A percentile compares a stretch with the other conserved stretches of the same genome.
phyloP scores from a whole-genome alignment of 2,113 vertebrate genomes.

The Limnothrissa miodon region DNA sequence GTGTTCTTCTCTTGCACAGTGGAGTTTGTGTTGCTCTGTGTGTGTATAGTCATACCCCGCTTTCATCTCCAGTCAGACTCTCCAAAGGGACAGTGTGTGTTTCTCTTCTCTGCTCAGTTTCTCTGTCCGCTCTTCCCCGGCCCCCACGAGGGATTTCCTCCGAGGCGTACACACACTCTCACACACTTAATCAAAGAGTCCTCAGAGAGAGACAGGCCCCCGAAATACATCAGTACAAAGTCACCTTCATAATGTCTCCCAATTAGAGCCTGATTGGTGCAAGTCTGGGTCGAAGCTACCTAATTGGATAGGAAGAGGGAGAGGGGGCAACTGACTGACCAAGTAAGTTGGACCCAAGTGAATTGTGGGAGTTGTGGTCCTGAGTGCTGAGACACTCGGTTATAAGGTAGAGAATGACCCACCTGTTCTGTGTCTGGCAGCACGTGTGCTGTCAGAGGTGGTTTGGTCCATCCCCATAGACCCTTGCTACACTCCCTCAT shows the following conservation, averaged over 20 bases:
- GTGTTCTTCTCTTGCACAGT: not conserved
- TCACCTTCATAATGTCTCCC: slow-evolving; percentile 31
- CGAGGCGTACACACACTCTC: not conserved
- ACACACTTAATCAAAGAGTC: slow-evolving; percentile 10
- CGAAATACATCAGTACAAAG: slow-evolving; percentile 18
- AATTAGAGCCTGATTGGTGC: slow-evolving; percentile 26
- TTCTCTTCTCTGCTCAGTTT: not conserved
- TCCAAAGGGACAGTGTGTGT: not conserved
- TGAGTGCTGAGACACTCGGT: not conserved
- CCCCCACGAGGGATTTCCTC: not conserved
- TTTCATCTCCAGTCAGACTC: not conserved
- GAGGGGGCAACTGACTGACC: slow-evolving; percentile 16
- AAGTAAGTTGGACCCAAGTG: not conserved
- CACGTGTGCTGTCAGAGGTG: not conserved
- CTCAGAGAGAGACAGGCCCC: slow-evolving; percentile 8
- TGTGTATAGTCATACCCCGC: not conserved
- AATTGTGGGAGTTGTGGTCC: slow-evolving; percentile 24
- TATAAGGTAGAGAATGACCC: not conserved
- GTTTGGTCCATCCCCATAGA: not conserved
- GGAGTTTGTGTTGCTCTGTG: not conserved
- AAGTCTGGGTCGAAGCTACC: not conserved
- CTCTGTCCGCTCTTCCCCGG: not conserved
- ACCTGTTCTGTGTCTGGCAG: not conserved
- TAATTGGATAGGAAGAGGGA: not conserved
- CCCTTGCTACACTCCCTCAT: not conserved